A percentile compares a stretch with the other conserved stretches of the same genome.
phyloP scores from a whole-genome alignment of 2,888 invertebrate genomes.

The Trichopoda pennipes region DNA sequence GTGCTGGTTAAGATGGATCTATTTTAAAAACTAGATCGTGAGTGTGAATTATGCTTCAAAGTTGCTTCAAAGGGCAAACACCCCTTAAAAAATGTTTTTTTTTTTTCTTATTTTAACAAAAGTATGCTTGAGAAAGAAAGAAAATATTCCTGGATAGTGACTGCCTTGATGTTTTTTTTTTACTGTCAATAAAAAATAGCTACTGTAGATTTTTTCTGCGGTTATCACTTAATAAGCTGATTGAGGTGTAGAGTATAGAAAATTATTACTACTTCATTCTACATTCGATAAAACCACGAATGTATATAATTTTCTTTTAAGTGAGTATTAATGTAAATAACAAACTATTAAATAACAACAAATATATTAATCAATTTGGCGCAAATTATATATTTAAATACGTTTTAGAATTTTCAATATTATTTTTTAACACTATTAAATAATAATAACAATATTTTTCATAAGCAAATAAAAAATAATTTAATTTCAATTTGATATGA shows the following conservation, averaged over 20 bases:
- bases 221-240: not conserved
- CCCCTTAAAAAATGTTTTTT: no score
- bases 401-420: constrained; percentile 27
- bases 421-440: not conserved
- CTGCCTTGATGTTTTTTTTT: not conserved
- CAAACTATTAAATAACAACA: constrained; percentile 41
- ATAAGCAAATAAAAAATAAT: constrained; percentile 23
- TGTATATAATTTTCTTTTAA: not conserved
- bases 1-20: no score
- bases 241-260: not conserved
- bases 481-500: constrained; percentile 21
- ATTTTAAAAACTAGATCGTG: no score
- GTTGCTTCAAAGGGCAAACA: no score
- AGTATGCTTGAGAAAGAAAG: no score
- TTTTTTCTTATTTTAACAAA: no score
- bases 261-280: not conserved
- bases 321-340: constrained; percentile 6
- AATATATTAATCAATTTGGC: constrained; percentile 24
- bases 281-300: constrained; percentile 14
- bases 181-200: not conserved
- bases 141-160: no score
- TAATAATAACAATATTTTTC: constrained; percentile 14
- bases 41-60: no score
- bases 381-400: constrained; percentile 25
- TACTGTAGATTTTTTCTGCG: not conserved